Conservation (phyloP, 2,797 vertebrate genomes). For the Acanthurus lineatus region DNA sequence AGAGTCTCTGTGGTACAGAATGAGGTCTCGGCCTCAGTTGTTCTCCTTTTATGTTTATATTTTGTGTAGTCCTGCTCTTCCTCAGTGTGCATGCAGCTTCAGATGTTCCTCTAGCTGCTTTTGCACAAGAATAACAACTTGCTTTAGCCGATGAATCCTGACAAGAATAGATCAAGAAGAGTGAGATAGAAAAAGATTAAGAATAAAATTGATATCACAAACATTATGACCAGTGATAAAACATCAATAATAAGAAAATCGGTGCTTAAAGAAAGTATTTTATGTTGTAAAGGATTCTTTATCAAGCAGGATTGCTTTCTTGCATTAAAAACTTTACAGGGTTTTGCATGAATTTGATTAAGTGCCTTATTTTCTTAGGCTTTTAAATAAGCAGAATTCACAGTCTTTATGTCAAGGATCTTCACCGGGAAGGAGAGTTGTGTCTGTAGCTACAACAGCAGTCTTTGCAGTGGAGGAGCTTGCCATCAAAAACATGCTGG, state of each 20-base stretch:
- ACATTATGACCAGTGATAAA: neutral
- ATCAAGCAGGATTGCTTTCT: neutral
- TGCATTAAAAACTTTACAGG: neutral
- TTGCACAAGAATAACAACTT: neutral
- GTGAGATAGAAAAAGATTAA: no score
- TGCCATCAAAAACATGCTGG: no score
- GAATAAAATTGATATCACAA: constrained; percentile 1
- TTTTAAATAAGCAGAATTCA: neutral
- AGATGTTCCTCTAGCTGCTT: neutral
- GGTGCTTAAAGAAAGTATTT: neutral
- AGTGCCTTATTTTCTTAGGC: neutral
- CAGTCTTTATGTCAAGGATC: no score
- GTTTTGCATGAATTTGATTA: constrained; percentile 1
- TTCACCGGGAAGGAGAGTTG: no score
- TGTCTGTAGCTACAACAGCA: no score
- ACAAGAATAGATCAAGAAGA: neutral
- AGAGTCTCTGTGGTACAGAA: constrained; percentile 13
- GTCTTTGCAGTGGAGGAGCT: no score
- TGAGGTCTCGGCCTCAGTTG: neutral
- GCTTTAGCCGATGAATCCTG: neutral
- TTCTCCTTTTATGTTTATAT: constrained; percentile 13
- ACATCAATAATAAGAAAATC: neutral
- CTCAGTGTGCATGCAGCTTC: neutral
- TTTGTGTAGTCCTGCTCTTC: neutral
- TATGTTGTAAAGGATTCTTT: neutral